These are phyloP conservation scores for Itoplectis maculator DNA, from an alignment of 2,888 invertebrate species.

Conservation along the genomic window DNA sequence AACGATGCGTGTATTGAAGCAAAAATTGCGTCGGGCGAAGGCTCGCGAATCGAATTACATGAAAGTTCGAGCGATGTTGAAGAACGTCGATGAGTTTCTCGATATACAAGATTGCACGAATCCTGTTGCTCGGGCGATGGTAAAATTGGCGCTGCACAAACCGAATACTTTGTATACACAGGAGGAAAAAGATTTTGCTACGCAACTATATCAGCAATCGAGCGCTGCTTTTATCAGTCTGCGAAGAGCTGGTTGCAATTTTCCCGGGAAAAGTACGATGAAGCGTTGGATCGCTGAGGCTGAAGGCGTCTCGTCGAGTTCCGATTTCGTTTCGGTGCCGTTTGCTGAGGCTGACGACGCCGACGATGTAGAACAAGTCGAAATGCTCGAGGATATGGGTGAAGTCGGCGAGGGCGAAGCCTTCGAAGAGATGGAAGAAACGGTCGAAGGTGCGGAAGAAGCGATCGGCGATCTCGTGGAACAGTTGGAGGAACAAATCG, in stretches of 20 bases:
- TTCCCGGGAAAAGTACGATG: constrained; percentile 58
- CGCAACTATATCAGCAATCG: constrained; percentile 56
- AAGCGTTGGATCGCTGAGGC: constrained; percentile 61
- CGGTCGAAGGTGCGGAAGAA: constrained; percentile 19
- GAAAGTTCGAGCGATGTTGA: constrained; percentile 6
- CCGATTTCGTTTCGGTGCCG: not conserved
- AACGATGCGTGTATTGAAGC: constrained; percentile 37
- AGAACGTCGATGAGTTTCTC: constrained; percentile 61
- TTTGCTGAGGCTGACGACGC: not conserved
- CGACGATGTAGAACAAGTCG: not conserved
- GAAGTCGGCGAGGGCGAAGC: not conserved
- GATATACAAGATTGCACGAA: constrained; percentile 53
- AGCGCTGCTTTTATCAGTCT: constrained; percentile 41
- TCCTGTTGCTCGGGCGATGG: constrained; percentile 64
- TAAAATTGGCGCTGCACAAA: constrained; percentile 66
- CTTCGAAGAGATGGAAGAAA: not conserved
- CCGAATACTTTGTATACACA: constrained; percentile 52
- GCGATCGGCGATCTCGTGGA: constrained; percentile 36
- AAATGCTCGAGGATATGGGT: not conserved
- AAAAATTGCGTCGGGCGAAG: constrained; percentile 45
- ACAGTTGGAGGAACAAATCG: constrained; percentile 26
- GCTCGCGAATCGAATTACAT: constrained; percentile 26
- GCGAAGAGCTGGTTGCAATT: constrained; percentile 57
- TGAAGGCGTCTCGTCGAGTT: not conserved
- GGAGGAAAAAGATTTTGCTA: constrained; percentile 63